These are phyloP conservation scores for Microctenopoma lineatum DNA, from an alignment of 2,797 vertebrate species.

Conservation along the genomic window DNA sequence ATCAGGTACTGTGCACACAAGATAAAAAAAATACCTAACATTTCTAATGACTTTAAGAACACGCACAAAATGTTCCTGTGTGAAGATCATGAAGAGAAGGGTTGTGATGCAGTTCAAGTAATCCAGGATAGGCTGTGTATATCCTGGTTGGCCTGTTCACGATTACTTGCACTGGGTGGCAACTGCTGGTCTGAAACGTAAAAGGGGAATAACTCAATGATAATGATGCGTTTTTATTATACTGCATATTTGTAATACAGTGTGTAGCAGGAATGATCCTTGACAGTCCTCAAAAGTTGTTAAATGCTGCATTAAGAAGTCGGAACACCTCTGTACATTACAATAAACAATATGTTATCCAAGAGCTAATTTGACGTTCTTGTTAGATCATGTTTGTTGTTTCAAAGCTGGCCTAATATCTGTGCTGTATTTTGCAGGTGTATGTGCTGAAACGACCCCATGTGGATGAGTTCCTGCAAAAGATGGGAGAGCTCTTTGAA, in stretches of 20 bases:
- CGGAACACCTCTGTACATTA: not conserved
- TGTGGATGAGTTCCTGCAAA: slow-evolving; percentile 95
- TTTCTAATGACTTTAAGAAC: not conserved
- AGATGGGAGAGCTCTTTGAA: slow-evolving; percentile 97
- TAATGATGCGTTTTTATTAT: not conserved
- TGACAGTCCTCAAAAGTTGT: not conserved
- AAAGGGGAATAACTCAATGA: slow-evolving; percentile 11
- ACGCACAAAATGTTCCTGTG: not conserved
- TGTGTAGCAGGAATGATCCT: not conserved
- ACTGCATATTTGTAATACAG: not conserved
- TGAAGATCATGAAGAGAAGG: slow-evolving; percentile 47
- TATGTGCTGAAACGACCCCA: slow-evolving; percentile 97
- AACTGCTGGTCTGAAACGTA: slow-evolving; percentile 50
- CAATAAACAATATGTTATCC: not conserved
- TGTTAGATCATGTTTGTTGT: not conserved
- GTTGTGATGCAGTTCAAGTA: slow-evolving; percentile 97
- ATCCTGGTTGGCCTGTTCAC: slow-evolving; percentile 94
- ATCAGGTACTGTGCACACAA: slow-evolving; percentile 87
- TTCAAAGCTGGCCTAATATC: no score
- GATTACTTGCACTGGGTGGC: slow-evolving; percentile 97
- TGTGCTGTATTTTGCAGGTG: slow-evolving; percentile 81
- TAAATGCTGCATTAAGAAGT: not conserved
- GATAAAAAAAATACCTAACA: no score
- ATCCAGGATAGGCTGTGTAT: slow-evolving; percentile 99
- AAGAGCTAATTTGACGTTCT: not conserved